These are phyloP conservation scores for Boulengeromyrus knoepffleri DNA, from an alignment of 2,113 vertebrate species.

Conservation along the genomic window DNA sequence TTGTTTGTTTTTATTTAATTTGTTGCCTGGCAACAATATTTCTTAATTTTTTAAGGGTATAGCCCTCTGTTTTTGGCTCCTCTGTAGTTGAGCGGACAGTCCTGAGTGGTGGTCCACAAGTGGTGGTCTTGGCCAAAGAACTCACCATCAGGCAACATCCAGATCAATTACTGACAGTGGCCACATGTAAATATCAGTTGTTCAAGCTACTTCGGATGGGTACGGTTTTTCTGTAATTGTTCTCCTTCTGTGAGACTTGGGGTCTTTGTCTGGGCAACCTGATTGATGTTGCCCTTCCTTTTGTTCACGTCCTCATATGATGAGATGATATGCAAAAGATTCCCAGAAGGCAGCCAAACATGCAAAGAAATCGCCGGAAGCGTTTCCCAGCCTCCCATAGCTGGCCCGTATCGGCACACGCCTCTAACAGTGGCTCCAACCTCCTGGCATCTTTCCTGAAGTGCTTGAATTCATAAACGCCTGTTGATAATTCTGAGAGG, in stretches of 20 bases:
- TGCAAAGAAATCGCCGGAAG: background rate
- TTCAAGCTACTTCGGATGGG: background rate
- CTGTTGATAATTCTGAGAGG: background rate
- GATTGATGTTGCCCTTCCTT: background rate
- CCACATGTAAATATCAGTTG: background rate
- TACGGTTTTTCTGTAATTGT: background rate
- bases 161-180: background rate
- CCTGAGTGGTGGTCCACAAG: background rate
- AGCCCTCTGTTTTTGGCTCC: background rate
- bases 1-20: constrained; percentile 1
- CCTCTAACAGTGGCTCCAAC: background rate
- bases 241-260: background rate
- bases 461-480: background rate
- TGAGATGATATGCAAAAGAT: background rate
- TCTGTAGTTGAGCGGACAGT: background rate
- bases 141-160: background rate
- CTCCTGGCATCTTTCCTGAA: background rate
- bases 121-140: background rate
- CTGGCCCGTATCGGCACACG: background rate
- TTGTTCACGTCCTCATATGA: background rate
- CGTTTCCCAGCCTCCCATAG: background rate
- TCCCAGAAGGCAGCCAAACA: background rate
- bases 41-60: background rate
- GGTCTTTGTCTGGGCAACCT: background rate
- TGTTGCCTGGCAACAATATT: constrained; percentile 15